A percentile compares a stretch with the other conserved stretches of the same genome.
These are phyloP conservation scores for Drosophila pseudoobscura DNA, from an alignment of 1,140 invertebrate genomes.

Conservation along the genomic window DNA sequence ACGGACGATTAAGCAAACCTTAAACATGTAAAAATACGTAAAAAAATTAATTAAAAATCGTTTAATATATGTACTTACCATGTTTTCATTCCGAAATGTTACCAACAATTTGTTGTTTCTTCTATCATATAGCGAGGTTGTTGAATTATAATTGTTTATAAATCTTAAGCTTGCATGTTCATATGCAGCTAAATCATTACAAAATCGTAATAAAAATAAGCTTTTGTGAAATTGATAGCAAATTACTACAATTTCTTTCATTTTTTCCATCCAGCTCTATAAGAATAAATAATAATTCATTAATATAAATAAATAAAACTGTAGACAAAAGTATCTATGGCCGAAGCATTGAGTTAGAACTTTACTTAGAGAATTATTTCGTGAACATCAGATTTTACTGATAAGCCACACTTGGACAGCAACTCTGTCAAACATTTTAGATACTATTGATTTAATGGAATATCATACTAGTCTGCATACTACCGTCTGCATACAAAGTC, in stretches of 20 bases:
- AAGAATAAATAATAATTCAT: constrained; percentile 30
- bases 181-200: constrained; percentile 87
- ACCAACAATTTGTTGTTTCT: constrained; percentile 87
- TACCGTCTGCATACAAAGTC: no score
- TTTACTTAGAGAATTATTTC: no score
- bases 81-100: constrained; percentile 90
- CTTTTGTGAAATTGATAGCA: constrained; percentile 90
- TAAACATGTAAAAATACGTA: no score
- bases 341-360: no score
- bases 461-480: no score
- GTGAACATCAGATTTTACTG: no score
- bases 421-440: no score
- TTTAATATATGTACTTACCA: constrained; percentile 82
- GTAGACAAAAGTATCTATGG: constrained; percentile 1
- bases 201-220: constrained; percentile 88
- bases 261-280: constrained; percentile 86
- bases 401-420: no score
- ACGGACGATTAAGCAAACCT: no score
- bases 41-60: neutral
- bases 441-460: no score
- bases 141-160: constrained; percentile 89
- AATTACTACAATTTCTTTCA: constrained; percentile 87
- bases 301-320: neutral
- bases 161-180: constrained; percentile 87
- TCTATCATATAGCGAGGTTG: constrained; percentile 88